These are phyloP conservation scores for Tetanocera ferruginea DNA, from an alignment of 2,888 invertebrate species.

Conservation along the genomic window DNA sequence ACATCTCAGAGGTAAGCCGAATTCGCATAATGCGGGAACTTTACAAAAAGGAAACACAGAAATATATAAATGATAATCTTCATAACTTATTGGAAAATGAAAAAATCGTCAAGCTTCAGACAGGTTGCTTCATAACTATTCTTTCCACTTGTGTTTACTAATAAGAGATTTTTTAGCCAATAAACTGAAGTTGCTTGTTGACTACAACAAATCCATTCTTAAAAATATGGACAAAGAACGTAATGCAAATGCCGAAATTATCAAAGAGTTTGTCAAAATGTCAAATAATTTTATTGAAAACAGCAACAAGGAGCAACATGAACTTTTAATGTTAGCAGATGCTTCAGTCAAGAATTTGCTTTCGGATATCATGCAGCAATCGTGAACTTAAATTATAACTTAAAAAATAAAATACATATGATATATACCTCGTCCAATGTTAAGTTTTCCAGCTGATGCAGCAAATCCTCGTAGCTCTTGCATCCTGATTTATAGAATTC, in stretches of 20 bases:
- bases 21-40: conserved; percentile 30
- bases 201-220: conserved; percentile 20
- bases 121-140: not conserved
- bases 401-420: conserved; percentile 19
- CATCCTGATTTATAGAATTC: conserved; percentile 84
- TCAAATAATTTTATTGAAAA: not conserved
- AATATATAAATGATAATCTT: conserved; percentile 18
- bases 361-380: conserved; percentile 10
- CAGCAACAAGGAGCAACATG: not conserved
- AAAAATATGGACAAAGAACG: conserved; percentile 33
- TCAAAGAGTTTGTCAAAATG: not conserved
- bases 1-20: conserved; percentile 31
- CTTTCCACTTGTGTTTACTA: too few relatives aligned
- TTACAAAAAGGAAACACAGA: conserved; percentile 36
- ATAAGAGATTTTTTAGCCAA: conserved; percentile 17
- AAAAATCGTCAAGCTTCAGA: not conserved
- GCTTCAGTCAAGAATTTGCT: conserved; percentile 13
- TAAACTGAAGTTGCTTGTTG: conserved; percentile 21
- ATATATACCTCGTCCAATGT: conserved; percentile 57
- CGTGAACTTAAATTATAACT: not conserved
- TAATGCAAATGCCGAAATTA: not conserved
- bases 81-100: not conserved
- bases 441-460: conserved; percentile 75
- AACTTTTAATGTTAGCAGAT: not conserved
- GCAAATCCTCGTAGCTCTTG: conserved; percentile 80